Evolutionary conservation across 2,113 vertebrate genomes (phyloP), one percentile per base, ranked within the genome.

Genomic region (Motacilla tschutschensis): DNA sequence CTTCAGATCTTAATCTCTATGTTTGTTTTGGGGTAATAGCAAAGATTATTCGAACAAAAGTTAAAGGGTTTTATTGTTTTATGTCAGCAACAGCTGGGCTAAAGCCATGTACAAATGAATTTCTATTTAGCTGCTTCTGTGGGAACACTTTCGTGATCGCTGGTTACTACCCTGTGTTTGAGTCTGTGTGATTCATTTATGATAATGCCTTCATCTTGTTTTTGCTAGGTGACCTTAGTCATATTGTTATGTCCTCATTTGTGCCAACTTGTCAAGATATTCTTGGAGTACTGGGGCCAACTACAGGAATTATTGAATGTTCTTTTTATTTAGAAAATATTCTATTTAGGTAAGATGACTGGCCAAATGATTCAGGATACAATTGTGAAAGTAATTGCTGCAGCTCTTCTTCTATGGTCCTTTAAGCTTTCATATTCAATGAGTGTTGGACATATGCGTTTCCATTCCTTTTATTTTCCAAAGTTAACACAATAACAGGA

Each of bases 231-330:
- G 97, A 98, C 85, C 86, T 98, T 41, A 97, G 98, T 82, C 96
- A 97, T 63, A 97, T 98, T 80, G 84, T 96, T 57, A 64, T 47
- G 28, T 76, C 79, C 1, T 91, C 40, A 0, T 98, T 97, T 53
- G 67, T 98, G 71, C 98, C 98, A 26, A 97, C 93, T 4, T 80
- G 96, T 71, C 97, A 98, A 94, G 98, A 98, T 73, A 96, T 98
- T 82, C 96, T 98, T 70, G 96, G 97, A 84, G 97, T 98, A 77
- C 85, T 96, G 57, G 95, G 98, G 35, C 95, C 98, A 85, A 97
- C 97, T 36, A 98, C 97, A 2, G 98, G 98, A 94, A 98, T 98
- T 94, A 98, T 96, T 2, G 96, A 98, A 87, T 98, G 98, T 58
- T 96, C 96, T 16, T 99, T 98, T 88, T 92, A 98, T 91, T 93